These are phyloP conservation scores for Miltochrista miniata DNA, from an alignment of 2,888 invertebrate species.

Conservation along the genomic window DNA sequence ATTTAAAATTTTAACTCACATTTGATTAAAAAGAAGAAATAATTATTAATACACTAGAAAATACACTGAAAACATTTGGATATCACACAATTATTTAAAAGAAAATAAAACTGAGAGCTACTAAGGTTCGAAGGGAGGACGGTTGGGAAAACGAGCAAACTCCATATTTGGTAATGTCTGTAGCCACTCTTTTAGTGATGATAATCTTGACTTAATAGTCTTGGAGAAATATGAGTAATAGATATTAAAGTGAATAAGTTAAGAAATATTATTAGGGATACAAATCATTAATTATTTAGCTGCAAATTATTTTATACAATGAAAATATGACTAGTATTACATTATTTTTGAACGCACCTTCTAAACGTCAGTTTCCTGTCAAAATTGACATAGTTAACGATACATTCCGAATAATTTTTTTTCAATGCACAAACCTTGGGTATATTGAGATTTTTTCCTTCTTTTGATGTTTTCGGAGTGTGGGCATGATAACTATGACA, in stretches of 20 bases:
- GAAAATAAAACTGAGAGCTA: constrained; percentile 80
- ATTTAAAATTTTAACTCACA: constrained; percentile 65
- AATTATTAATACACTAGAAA: constrained; percentile 68
- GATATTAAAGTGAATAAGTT: constrained; percentile 11
- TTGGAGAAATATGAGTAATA: constrained; percentile 17
- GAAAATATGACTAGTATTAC: constrained; percentile 23
- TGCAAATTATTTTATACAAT: constrained; percentile 29
- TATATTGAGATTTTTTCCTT: constrained; percentile 35
- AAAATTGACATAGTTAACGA: constrained; percentile 29
- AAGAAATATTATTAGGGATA: constrained; percentile 17
- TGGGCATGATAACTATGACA: constrained; percentile 68
- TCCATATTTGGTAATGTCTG: constrained; percentile 88
- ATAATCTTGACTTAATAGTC: constrained; percentile 46
- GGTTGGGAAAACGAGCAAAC: constrained; percentile 86
- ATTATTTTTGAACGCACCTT: constrained; percentile 61
- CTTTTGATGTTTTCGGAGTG: constrained; percentile 38
- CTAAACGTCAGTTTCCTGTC: constrained; percentile 37
- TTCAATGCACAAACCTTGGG: constrained; percentile 53
- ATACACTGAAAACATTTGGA: constrained; percentile 80
- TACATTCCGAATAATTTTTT: constrained; percentile 38
- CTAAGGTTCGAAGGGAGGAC: constrained; percentile 83
- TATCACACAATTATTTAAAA: constrained; percentile 61
- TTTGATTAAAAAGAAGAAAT: constrained; percentile 66
- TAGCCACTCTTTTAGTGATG: constrained; percentile 70
- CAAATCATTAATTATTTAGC: constrained; percentile 25